Base-by-base conservation (phyloP, 2,888 invertebrate genomes). In the Ceriagrion tenellum region DNA sequence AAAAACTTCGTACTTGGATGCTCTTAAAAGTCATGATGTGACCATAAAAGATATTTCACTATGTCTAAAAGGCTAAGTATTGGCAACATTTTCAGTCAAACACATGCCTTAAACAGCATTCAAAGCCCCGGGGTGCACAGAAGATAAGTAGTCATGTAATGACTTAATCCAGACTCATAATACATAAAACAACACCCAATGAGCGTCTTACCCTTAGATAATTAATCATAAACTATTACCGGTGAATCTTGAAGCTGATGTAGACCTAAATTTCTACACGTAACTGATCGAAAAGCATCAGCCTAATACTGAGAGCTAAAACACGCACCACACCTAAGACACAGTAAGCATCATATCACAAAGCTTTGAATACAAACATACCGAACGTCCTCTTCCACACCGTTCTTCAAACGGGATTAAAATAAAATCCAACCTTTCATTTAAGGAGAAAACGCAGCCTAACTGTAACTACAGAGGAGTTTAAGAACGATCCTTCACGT, bases 231-330 rank as follows among this genome's bases (percentile, higher is more conserved):
- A 6, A 69, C 20, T n/a, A 93, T 69, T 69, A 93, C 93, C 93
- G 93, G 93, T 93, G 93, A 93, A 93, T 59, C 69, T 47, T 47
- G 40, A 55, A 26, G 63, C 30, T 26, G 47, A 63, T 69, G 47
- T 74, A 74, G 93, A 93, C 93, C 93, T 93, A 69, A 93, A 93
- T 93, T 93, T 93, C 93, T 93, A 93, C 56, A 74, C 26, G 93
- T 93, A 93, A 93, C 69, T 74, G 47, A 93, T 93, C 47, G 93
- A 93, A 93, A 93, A 47, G 93, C 47, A 93, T 69, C 93, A 93
- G 26, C 69, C 93, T 40, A 69, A 69, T 47, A 40, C 69, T 47
- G 56, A 93, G 74, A 40, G 93, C 63, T 69, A 74, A 47, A 93
- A 69, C 47, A 20, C 55, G 20, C 16, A 59, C 20, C 93, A 74